Conservation (phyloP, 2,797 vertebrate species). For the Otus scops region DNA sequence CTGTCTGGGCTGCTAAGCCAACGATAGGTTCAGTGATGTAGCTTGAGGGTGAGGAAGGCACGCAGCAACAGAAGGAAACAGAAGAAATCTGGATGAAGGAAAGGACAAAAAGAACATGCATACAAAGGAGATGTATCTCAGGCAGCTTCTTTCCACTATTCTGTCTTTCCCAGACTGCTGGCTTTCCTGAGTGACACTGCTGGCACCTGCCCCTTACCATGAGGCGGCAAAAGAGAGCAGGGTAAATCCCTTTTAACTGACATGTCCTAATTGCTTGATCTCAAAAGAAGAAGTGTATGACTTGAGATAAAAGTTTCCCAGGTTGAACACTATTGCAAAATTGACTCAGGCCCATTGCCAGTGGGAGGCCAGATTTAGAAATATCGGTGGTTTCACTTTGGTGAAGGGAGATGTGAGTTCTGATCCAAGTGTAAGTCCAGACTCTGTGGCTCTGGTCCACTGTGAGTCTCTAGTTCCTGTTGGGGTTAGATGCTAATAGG, state of each 20-base stretch:
- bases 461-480: neutral
- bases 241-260: constrained; percentile 9
- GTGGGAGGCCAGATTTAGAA: neutral
- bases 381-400: constrained; percentile 14
- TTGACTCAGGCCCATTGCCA: neutral
- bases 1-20: neutral
- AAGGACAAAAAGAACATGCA: neutral
- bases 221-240: neutral
- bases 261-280: constrained; percentile 25
- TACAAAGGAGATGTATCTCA: neutral
- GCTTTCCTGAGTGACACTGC: neutral
- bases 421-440: neutral
- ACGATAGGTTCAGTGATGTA: neutral
- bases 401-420: neutral
- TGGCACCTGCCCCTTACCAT: neutral
- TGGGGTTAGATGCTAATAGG: neutral
- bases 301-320: neutral
- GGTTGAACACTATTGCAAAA: neutral
- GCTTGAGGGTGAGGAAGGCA: neutral
- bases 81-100: neutral
- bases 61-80: neutral
- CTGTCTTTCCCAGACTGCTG: neutral
- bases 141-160: neutral
- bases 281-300: neutral
- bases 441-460: neutral